Conservation (phyloP, 2,113 vertebrate genomes). For the Coptodon bakossiorum region DNA sequence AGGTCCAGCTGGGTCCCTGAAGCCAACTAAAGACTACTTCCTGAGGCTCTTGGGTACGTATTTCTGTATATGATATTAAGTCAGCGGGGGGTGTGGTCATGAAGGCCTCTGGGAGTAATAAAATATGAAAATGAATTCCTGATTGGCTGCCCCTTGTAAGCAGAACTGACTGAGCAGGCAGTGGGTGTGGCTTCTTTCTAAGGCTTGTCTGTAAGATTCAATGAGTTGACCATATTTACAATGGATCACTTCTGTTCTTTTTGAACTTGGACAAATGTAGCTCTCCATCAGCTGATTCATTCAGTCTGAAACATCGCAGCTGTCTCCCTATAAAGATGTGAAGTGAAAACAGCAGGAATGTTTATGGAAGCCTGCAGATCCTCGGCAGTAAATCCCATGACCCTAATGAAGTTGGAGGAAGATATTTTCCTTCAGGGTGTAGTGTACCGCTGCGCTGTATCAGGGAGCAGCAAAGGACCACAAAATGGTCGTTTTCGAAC, state of each 20-base stretch:
- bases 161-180: not conserved
- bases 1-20: fast-evolving
- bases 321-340: fast-evolving
- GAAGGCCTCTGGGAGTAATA: fast-evolving
- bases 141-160: not conserved
- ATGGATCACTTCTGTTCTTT: fast-evolving
- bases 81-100: fast-evolving
- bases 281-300: not conserved
- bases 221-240: not conserved
- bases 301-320: not conserved
- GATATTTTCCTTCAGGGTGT: not conserved
- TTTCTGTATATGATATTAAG: fast-evolving
- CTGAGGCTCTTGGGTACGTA: fast-evolving
- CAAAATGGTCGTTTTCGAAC: fast-evolving
- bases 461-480: not conserved
- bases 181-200: not conserved
- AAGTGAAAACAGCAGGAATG: not conserved
- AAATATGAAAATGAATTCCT: not conserved
- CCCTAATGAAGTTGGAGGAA: not conserved
- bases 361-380: not conserved
- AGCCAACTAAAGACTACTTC: fast-evolving
- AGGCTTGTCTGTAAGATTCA: fast-evolving
- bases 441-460: not conserved
- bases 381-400: not conserved
- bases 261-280: not conserved